phyloP scores from a whole-genome alignment of 2,888 invertebrate genomes.

The Caenorhabditis panamensis region DNA sequence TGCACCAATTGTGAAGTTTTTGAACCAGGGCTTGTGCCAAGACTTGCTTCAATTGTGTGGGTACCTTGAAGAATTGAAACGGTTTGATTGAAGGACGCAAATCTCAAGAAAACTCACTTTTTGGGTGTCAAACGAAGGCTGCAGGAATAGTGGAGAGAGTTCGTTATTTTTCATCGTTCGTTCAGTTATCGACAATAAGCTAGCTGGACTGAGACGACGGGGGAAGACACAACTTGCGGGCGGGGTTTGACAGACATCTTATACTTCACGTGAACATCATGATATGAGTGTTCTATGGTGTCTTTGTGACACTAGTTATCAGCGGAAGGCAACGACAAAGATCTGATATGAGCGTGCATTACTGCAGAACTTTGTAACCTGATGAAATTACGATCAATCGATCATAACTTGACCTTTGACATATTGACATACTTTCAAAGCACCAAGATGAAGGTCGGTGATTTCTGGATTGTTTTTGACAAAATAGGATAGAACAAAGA shows the following conservation, averaged over 20 bases:
- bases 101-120: conserved; percentile 20
- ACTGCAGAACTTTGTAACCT: no score
- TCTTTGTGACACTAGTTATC: neutral
- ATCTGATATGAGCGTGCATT: no score
- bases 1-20: conserved; percentile 71
- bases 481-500: no score
- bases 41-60: conserved; percentile 53
- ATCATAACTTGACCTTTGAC: no score
- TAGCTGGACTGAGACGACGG: conserved; percentile 39
- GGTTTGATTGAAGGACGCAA: neutral
- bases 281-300: conserved; percentile 38
- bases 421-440: no score
- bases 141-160: conserved; percentile 21
- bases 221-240: conserved; percentile 17
- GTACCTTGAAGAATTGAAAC: conserved; percentile 31
- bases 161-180: conserved; percentile 41
- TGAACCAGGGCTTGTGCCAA: conserved; percentile 57
- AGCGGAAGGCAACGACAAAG: conserved; percentile 29
- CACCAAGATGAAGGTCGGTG: no score
- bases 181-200: conserved; percentile 2
- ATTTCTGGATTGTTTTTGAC: no score
- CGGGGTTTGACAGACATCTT: neutral
- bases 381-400: no score
- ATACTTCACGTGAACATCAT: conserved; percentile 40
- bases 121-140: conserved; percentile 19